A percentile compares a stretch with the other conserved stretches of the same genome.
phyloP scores from a whole-genome alignment of 2,113 vertebrate genomes.

The Micronycteris hirsuta region DNA sequence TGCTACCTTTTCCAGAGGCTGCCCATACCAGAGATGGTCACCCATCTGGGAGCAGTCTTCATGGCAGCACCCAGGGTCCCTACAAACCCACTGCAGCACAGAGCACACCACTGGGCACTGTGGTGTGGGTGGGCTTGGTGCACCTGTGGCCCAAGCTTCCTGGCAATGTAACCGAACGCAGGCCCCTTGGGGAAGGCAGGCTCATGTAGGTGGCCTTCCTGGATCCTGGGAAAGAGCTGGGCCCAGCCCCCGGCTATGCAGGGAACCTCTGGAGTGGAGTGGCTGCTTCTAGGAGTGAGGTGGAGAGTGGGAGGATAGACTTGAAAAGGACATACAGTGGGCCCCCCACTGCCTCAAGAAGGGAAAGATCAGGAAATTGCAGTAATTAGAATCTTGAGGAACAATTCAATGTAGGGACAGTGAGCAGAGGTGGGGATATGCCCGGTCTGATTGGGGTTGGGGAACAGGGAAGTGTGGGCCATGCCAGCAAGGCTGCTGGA shows the following conservation, averaged over 20 bases:
- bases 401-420: background rate
- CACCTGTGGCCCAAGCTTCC: background rate
- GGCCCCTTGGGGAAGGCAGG: background rate
- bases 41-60: background rate
- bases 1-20: background rate
- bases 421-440: background rate
- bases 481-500: background rate
- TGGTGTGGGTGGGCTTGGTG: background rate
- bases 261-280: background rate
- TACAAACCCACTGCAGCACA: background rate
- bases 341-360: background rate
- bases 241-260: background rate
- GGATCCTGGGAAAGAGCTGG: background rate
- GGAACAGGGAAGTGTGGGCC: background rate
- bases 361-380: background rate
- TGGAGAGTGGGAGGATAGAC: background rate
- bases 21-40: background rate
- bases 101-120: background rate
- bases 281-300: background rate
- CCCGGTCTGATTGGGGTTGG: background rate
- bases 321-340: background rate
- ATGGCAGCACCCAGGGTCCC: background rate
- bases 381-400: background rate
- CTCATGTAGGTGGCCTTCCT: background rate
- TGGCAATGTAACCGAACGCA: background rate